These are phyloP conservation scores for Antrozous pallidus DNA, from an alignment of 2,797 vertebrate species.

Conservation along the genomic window DNA sequence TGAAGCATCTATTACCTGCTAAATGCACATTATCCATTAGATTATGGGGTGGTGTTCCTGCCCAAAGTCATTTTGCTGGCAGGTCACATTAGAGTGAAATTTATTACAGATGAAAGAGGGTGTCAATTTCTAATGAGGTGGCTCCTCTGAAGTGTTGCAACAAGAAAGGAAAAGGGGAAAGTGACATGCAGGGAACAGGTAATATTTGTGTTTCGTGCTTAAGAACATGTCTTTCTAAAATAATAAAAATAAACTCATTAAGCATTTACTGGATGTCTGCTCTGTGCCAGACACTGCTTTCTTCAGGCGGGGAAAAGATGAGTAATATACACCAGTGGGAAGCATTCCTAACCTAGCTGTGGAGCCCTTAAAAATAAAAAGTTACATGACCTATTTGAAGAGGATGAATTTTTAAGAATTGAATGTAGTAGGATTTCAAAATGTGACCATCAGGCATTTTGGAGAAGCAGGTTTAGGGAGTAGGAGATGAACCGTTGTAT, in stretches of 20 bases:
- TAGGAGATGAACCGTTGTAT: neutral
- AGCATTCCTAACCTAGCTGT: neutral
- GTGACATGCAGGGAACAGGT: constrained; percentile 46
- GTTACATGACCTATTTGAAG: neutral
- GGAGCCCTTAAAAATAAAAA: neutral
- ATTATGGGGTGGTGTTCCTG: constrained; percentile 25
- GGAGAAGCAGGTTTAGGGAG: neutral
- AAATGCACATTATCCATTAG: constrained; percentile 57
- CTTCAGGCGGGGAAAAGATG: neutral
- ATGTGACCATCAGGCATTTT: neutral
- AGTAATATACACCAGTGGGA: neutral
- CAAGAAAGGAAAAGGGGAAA: neutral
- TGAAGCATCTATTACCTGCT: constrained; percentile 61
- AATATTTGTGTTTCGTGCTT: constrained; percentile 2
- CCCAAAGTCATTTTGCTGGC: constrained; percentile 61
- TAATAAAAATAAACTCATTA: neutral
- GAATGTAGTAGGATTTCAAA: neutral
- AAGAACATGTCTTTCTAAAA: constrained; percentile 48
- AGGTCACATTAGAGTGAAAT: constrained; percentile 63
- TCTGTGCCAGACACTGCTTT: neutral
- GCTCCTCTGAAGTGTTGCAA: constrained; percentile 19
- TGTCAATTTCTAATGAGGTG: constrained; percentile 39
- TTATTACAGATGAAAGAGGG: constrained; percentile 41
- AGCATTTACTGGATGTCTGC: neutral
- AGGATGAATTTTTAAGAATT: neutral